These are phyloP conservation scores for Lasius fuliginosus DNA, from an alignment of 2,888 invertebrate genomes.

Conservation along the genomic window DNA sequence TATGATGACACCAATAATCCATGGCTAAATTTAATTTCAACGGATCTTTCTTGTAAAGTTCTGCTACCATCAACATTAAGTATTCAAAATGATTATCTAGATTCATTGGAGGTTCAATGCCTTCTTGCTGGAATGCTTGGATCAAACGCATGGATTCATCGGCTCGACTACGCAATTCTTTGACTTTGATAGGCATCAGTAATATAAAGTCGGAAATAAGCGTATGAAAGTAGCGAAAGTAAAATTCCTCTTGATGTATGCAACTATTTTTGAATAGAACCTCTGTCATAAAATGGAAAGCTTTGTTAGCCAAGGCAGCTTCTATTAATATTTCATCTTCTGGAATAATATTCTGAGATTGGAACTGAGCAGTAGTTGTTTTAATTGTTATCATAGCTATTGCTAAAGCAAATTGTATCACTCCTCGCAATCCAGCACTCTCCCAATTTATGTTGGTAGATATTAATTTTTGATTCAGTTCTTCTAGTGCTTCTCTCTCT, in stretches of 20 bases:
- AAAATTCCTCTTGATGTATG: constrained; percentile 93
- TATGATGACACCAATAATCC: constrained; percentile 93
- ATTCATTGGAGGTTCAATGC: constrained; percentile 92
- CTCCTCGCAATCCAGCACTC: constrained; percentile 88
- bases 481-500: constrained; percentile 84
- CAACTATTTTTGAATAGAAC: constrained; percentile 90
- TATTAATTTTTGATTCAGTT: constrained; percentile 89
- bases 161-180: constrained; percentile 93
- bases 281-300: constrained; percentile 93
- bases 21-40: constrained; percentile 90
- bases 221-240: constrained; percentile 93
- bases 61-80: constrained; percentile 92
- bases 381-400: constrained; percentile 90
- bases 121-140: constrained; percentile 92
- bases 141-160: constrained; percentile 95
- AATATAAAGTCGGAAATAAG: constrained; percentile 97
- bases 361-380: constrained; percentile 88
- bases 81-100: constrained; percentile 94
- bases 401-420: constrained; percentile 91
- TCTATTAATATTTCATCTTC: constrained; percentile 94
- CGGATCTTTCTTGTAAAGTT: constrained; percentile 93
- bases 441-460: constrained; percentile 87
- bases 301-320: constrained; percentile 92
- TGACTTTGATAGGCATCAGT: constrained; percentile 96
- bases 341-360: constrained; percentile 88